phyloP scores from a whole-genome alignment of 2,888 invertebrate genomes.

The Diplolepis rosae region DNA sequence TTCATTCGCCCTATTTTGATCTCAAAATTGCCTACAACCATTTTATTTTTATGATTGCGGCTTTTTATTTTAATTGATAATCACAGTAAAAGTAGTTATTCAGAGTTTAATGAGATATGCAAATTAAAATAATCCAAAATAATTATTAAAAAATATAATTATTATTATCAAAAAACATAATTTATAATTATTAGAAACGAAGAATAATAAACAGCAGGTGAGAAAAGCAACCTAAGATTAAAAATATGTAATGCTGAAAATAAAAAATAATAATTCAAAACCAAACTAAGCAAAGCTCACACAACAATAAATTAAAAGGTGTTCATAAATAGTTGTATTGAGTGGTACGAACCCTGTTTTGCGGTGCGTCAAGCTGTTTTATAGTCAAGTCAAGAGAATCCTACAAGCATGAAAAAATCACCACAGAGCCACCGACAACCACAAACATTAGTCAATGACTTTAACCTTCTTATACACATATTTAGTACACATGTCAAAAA shows the following conservation, averaged over 20 bases:
- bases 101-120: not conserved
- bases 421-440: slow-evolving; percentile 62
- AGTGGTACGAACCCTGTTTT: slow-evolving; percentile 70
- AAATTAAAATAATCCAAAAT: not conserved
- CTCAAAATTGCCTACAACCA: not conserved
- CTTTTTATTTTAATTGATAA: not conserved
- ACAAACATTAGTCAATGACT: slow-evolving; percentile 58
- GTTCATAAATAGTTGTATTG: slow-evolving; percentile 30
- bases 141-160: not conserved
- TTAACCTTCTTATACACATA: slow-evolving; percentile 35
- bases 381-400: slow-evolving; percentile 71
- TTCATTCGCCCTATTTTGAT: not conserved
- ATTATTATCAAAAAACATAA: not conserved
- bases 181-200: not conserved
- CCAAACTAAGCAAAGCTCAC: slow-evolving; percentile 19
- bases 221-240: not conserved
- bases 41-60: not conserved
- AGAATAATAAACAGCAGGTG: not conserved
- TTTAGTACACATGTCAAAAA: not conserved
- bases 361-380: slow-evolving; percentile 71
- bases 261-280: not conserved
- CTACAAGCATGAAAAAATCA: slow-evolving; percentile 64
- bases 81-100: not conserved
- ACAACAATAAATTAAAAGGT: not conserved
- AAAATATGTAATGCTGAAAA: not conserved